Base-by-base conservation (phyloP, 2,797 vertebrate species). In the Aldrovandia affinis region DNA sequence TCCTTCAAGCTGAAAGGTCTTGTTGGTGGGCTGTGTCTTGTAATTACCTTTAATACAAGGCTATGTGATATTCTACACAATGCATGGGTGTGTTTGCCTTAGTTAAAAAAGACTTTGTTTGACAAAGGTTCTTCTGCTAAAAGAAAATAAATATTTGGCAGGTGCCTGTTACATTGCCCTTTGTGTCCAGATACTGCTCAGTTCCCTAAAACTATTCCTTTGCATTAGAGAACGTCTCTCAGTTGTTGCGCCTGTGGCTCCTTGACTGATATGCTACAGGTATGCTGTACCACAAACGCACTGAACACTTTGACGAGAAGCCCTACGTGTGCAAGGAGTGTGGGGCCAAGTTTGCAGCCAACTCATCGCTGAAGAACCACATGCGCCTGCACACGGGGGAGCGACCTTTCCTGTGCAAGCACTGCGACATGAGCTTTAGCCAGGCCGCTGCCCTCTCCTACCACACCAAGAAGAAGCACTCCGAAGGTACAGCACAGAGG, bases 381-480 rank as follows among this genome's bases (percentile, higher is more conserved):
- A 93, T 95, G 89, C 89, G 96, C 59, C 94, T 98, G 65, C 98
- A 98, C 91, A 96, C 96, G 0, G 97, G 97, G 36, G 97, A 98
- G 92, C 94, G 96, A 52, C 97, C 97, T 0, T 98, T 96, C 91
- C 85, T 85, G 87, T 98, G 97, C 92, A 97, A 96, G 88, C 96
- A 96, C 91, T 98, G 97, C 18, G 95, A 95, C 86, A 95, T 97
- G 96, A 96, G 94, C 88, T 98, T 98, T 87, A 93, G 95, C 0
- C 97, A 98, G 89, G 96, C 97, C 0, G 98, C 95, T 0, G 97
- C 97, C 0, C 95, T 98, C 0, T 96, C 97, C n/a, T 98, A 97
- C 87, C 97, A 98, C 94, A 97, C 95, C 88, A 98, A 98, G 93
- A 97, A 96, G 94, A 96, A 98, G 88, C 97, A 98, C 1, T 95